Conservation (phyloP, 2,113 vertebrate genomes). For the Gopherus flavomarginatus region DNA sequence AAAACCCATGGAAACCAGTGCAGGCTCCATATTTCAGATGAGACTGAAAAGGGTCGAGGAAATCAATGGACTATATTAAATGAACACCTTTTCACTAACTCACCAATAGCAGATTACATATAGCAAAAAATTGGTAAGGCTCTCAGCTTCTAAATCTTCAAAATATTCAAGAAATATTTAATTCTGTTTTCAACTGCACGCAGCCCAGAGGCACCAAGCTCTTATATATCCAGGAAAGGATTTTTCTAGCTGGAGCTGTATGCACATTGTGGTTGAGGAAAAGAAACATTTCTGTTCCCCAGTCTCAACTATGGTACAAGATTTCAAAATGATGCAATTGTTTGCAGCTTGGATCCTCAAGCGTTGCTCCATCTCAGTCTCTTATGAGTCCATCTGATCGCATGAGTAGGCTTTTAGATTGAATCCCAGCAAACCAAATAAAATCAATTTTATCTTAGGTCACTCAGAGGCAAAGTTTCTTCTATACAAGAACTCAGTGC, state of each 20-base stretch:
- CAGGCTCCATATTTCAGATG: not conserved
- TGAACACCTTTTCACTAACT: not conserved
- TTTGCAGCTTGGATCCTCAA: not conserved
- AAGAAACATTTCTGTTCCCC: not conserved
- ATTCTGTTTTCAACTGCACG: not conserved
- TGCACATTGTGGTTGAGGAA: not conserved
- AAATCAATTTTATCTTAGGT: rapidly evolving
- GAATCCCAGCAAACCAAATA: not conserved
- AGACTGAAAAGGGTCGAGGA: not conserved
- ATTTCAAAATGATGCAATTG: rapidly evolving
- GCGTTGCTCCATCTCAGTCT: not conserved
- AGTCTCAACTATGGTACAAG: not conserved
- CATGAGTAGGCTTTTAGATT: not conserved
- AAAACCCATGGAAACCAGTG: not conserved
- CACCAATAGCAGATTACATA: not conserved
- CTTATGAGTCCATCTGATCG: not conserved
- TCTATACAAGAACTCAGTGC: not conserved
- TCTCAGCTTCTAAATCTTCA: not conserved
- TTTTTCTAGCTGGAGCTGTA: not conserved
- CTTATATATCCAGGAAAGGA: not conserved
- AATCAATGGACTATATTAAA: not conserved
- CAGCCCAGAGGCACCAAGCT: not conserved
- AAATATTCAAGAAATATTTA: not conserved
- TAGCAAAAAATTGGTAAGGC: not conserved
- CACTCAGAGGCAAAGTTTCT: not conserved